These are phyloP conservation scores for Pollenia amentaria DNA, from an alignment of 2,888 invertebrate genomes.

Conservation along the genomic window DNA sequence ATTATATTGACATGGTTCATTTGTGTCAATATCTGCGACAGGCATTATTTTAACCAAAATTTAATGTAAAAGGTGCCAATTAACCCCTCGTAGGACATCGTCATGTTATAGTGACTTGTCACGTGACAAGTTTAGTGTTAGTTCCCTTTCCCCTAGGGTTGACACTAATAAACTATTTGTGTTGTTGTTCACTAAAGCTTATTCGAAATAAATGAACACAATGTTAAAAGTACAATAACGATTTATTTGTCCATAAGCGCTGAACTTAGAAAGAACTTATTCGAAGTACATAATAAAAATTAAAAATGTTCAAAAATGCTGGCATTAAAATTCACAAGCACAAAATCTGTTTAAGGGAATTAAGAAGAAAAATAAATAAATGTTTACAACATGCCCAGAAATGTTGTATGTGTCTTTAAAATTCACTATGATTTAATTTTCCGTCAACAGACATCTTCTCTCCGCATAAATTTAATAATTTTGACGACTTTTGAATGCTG, in stretches of 20 bases:
- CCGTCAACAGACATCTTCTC: background rate
- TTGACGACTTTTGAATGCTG: background rate
- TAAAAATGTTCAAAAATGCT: background rate
- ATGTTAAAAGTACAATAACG: background rate
- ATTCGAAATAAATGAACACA: no score
- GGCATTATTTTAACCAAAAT: no score
- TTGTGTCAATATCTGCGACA: no score
- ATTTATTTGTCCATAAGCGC: background rate
- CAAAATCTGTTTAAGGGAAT: background rate
- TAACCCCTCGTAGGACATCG: no score
- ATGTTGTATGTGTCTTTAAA: background rate
- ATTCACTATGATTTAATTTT: slow-evolving; percentile 14
- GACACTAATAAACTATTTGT: no score
- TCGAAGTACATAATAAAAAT: background rate
- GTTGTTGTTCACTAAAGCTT: no score
- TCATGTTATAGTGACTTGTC: no score
- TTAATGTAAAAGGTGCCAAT: no score
- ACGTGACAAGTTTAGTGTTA: no score
- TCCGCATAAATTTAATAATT: background rate
- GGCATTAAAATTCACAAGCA: background rate
- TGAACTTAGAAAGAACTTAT: background rate
- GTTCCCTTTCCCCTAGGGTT: no score
- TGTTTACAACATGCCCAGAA: background rate
- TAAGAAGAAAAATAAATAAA: background rate
- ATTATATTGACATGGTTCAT: no score